Base-by-base conservation (phyloP, 2,888 invertebrate genomes). In the Antitype chi region DNA sequence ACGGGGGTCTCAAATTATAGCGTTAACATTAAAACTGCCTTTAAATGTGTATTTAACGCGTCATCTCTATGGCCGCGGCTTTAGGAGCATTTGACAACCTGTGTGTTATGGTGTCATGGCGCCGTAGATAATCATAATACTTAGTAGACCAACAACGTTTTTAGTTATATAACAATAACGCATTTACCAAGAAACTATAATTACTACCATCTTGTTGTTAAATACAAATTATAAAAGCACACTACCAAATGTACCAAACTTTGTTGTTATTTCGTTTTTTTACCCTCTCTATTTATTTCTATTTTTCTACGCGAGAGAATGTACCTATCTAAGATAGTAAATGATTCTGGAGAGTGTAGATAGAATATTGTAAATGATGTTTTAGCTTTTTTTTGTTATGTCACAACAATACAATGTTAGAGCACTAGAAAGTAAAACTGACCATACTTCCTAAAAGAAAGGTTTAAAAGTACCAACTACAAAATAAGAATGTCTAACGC, bases 151-250 rank as follows among this genome's bases (percentile, higher is more conserved):
- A 2, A 52, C 11, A 25, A 20, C 38, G 38, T 38, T 38, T 38
- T 47, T 43, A 53, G 73, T 69, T 64, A 68, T 25, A n/a, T 73
- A 79, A 79, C 57, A 28, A 1, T 32, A 52, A 59, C 6, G 15
- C 6, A 25, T 49, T 52, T 43, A 57, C 5, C 17, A 32, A 38
- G 15, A 47, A 32, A 73, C 68, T 63, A 52, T 63, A 68, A 73
- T 59, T 53, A 28, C 32, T 25, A 23, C 23, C 2, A 38, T 43
- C 15, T 59, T 63, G 53, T 72, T 68, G 52, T 62, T 71, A 49
- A 49, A 52, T 1, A 38, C 6, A 15, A 32, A 59, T 70, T 32
- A 53, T 25, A 53, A 64, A 78, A 74, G 53, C 20, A 78, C 70
- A 63, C 55, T 55, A 59, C 49, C 15, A 73, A 20, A 28, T 4